Evolutionary conservation across 30 jellyfish, hydroid and myxozoan species (phyloP).

Genomic region (Catostylus mosaicus): DNA sequence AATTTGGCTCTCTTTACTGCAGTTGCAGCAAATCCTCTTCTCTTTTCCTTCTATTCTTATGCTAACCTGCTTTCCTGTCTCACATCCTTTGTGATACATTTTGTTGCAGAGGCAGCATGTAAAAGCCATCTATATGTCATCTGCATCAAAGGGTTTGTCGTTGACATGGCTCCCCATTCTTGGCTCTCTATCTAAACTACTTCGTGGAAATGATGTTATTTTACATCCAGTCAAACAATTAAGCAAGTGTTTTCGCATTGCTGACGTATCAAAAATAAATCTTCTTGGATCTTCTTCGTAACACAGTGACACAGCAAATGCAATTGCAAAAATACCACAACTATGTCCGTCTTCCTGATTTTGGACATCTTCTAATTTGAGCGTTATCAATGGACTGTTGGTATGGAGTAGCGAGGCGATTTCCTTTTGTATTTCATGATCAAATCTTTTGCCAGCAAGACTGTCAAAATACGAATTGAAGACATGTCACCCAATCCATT

Average conservation of each 20-base stretch:
- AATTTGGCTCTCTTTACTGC: too few species aligned
- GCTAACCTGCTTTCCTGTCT: too few species aligned
- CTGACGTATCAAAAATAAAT: conserved; percentile 12
- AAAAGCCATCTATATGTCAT: too few species aligned
- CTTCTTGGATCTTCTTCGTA: conserved; percentile 46
- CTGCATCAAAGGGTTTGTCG: too few species aligned
- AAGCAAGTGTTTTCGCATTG: conserved; percentile 15
- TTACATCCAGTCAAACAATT: neutral
- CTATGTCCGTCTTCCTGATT: conserved; percentile 27
- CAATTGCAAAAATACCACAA: conserved; percentile 50
- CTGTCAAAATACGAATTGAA: conserved; percentile 10
- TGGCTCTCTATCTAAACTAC: too few species aligned
- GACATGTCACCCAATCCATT: conserved; percentile 14
- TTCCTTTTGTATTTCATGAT: conserved; percentile 16
- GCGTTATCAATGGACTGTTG: conserved; percentile 11
- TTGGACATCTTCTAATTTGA: conserved; percentile 31
- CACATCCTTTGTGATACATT: too few species aligned
- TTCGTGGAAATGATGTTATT: neutral
- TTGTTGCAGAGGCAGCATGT: too few species aligned
- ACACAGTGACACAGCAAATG: conserved; percentile 35
- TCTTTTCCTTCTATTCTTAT: too few species aligned
- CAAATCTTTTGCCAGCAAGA: conserved; percentile 18
- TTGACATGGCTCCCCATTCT: too few species aligned
- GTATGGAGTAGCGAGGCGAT: conserved; percentile 25
- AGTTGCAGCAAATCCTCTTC: too few species aligned